Evolutionary conservation across 2,888 invertebrate species (phyloP), one percentile per base, ranked within the genome.

Genomic region (Alentia gelatinosa): DNA sequence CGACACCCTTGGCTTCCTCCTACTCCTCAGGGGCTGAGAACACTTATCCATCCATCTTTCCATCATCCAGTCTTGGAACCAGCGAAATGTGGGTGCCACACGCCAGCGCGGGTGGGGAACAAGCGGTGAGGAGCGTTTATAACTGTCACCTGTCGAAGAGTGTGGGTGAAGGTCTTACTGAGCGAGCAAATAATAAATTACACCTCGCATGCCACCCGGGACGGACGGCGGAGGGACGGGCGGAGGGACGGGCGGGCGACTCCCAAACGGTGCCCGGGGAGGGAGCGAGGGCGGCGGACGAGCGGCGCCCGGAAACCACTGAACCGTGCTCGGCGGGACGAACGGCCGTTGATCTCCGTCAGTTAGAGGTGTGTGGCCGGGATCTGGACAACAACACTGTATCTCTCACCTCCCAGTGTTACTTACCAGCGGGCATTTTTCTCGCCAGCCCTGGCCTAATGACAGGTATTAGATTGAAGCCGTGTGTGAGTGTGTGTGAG

Each of bases 1-100:
- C 35, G 86, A 86, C 86, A 86, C 47, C 86, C 86, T 86, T 86
- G 86, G 47, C 86, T 86, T 47, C n/a, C 50, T 42, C 86, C 39
- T 83, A 15, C 9, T 47, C 9, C 63, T 9, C n/a, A 15, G 50
- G 86, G 86, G 47, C 50, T 9, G 26, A 42, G 86, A 26, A 12
- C 47, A 26, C 35, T 86, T 26, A 86, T 47, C 86, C 86, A 47
- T 86, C 86, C 47, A 86, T 86, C 86, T 86, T 86, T 47, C 86
- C 30, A 39, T 79, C 79, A 35, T 79, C 56, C 56, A 56, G 23
- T n/a, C n/a, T n/a, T 56, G 56, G 19, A 56, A 56, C 56, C 56
- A 12, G 19, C 3, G n/a, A n/a, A n/a, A n/a, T 19, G 56, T 12
- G 19, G 79, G 15, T 26, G 39, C 37, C 4, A 12, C 5, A 35